These are phyloP conservation scores for Lagocephalus sceleratus DNA, from an alignment of 2,797 vertebrate genomes.

Conservation along the genomic window DNA sequence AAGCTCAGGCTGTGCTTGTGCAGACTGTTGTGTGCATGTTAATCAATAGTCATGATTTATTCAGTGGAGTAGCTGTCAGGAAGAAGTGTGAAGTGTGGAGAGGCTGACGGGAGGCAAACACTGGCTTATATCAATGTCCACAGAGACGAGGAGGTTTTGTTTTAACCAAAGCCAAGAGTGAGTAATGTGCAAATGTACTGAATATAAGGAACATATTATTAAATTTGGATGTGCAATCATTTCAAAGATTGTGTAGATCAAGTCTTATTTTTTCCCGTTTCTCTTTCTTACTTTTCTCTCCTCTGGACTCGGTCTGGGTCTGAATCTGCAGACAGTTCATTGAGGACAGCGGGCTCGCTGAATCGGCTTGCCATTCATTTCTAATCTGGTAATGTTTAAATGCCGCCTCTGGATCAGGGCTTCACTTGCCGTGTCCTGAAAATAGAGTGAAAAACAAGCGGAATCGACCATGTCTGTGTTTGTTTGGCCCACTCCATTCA, in stretches of 20 bases:
- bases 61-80: slow-evolving; percentile 70
- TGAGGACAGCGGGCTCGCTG: slow-evolving; percentile 41
- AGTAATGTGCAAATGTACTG: slow-evolving; percentile 14
- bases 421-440: slow-evolving; percentile 51
- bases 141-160: slow-evolving; percentile 34
- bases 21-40: slow-evolving; percentile 64
- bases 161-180: slow-evolving; percentile 40
- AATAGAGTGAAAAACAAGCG: slow-evolving; percentile 66
- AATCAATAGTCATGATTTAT: slow-evolving; percentile 79
- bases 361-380: slow-evolving; percentile 57
- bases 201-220: slow-evolving; percentile 16
- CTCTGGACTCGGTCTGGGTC: slow-evolving; percentile 10
- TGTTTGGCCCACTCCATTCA: slow-evolving; percentile 56
- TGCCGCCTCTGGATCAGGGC: slow-evolving; percentile 53
- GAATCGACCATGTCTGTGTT: slow-evolving; percentile 64
- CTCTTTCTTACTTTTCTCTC: slow-evolving; percentile 5
- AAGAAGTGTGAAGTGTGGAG: slow-evolving; percentile 62
- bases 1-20: slow-evolving; percentile 61
- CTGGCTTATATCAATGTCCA: slow-evolving; percentile 43
- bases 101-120: slow-evolving; percentile 56
- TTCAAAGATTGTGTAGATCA: slow-evolving; percentile 4
- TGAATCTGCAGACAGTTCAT: slow-evolving; percentile 39
- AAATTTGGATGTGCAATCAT: slow-evolving; percentile 19
- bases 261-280: not conserved
- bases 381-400: slow-evolving; percentile 65